Conservation (phyloP, 2,113 vertebrate species). For the Hyla sarda region DNA sequence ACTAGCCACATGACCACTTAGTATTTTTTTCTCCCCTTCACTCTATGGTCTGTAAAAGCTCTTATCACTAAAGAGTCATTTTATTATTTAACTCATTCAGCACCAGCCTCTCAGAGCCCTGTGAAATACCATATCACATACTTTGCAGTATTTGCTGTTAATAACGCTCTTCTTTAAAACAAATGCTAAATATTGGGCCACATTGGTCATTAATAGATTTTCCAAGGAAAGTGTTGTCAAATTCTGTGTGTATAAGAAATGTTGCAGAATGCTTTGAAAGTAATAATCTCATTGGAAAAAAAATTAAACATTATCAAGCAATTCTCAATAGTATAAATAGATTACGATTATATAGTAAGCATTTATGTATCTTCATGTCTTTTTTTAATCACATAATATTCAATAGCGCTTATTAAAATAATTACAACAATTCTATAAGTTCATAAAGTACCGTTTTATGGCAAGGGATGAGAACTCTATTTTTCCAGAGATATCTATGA, state of each 20-base stretch:
- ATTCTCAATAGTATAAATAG: too few relatives aligned
- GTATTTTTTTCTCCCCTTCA: conserved; percentile 75
- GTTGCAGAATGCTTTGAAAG: neutral
- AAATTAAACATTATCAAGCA: too few relatives aligned
- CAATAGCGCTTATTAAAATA: too few relatives aligned
- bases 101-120: neutral
- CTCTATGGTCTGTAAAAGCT: conserved; percentile 77
- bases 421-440: too few relatives aligned
- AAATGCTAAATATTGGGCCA: neutral
- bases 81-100: conserved; percentile 81
- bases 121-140: neutral
- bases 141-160: neutral
- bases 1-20: conserved; percentile 90
- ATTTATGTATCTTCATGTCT: too few relatives aligned
- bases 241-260: neutral
- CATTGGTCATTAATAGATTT: neutral
- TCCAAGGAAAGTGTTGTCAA: neutral
- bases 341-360: too few relatives aligned
- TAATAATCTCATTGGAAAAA: neutral
- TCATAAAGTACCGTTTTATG: too few relatives aligned
- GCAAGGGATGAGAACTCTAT: too few relatives aligned
- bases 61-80: conserved; percentile 72
- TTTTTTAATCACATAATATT: too few relatives aligned
- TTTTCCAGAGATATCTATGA: too few relatives aligned
- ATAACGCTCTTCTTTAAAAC: neutral